Base-by-base conservation (phyloP, 92 coral and sea anemone genomes). In the Palythoa grandiflora region DNA sequence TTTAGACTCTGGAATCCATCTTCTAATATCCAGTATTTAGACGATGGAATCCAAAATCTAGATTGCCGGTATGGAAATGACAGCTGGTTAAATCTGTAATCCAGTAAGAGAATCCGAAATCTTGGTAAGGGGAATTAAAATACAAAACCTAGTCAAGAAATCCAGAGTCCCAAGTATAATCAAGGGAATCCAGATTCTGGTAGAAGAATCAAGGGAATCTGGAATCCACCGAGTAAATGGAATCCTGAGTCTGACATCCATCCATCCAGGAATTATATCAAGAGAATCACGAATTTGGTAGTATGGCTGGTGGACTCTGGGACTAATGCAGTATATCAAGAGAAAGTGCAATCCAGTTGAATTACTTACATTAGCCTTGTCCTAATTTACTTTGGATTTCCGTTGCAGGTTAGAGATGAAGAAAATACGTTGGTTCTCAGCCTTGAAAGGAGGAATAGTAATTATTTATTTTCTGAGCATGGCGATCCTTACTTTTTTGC, bases 401-500 rank as follows among this genome's bases (percentile, higher is more conserved):
- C 51, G 20, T 81, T 59, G 17, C 59, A 91, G 94, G 68, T 73
- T 88, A 47, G 94, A 91, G 63, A 88, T 89, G 48, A 88, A 78
- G 47, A 87, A 88, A 11, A 73, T 91, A 16, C 94, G 92, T 37
- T 60, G 87, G 84, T 88, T 90, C 50, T 84, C 92, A 74, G 90
- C 89, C 39, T 88, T 88, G 37, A 86, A 85, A 7, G 92, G 91
- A 17, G 90, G 92, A 38, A 88, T 91, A 70, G 92, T 91, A 37
- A 85, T 86, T n/a, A 73, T 91, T 15, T 91, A 91, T 55, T 91
- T 91, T 87, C 87, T 91, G 3, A 73, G 87, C 19, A 88, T 91
- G 78, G 94, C 94, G 17, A 77, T 91, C 13, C 92, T 91, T 61
- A 88, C 92, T 38, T 83, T 91, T 48, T 71, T 91, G 52, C 83